Conservation (phyloP, 2,797 vertebrate genomes). For the Neostethus bicornis region DNA sequence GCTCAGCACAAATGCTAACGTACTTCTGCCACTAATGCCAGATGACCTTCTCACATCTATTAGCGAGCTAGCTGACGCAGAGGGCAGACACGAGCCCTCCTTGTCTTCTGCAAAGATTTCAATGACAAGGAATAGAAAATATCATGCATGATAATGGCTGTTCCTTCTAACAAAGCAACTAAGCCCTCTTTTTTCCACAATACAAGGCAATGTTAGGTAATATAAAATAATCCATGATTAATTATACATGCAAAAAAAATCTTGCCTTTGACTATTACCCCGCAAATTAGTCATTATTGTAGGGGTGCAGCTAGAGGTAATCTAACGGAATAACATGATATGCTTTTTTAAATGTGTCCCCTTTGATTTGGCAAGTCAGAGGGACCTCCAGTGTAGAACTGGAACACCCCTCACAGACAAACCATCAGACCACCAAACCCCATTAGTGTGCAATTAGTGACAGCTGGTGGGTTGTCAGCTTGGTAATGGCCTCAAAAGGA, state of each 20-base stretch:
- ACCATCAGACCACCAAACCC: constrained; percentile 82
- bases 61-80: constrained; percentile 85
- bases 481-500: constrained; percentile 85
- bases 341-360: constrained; percentile 81
- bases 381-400: constrained; percentile 81
- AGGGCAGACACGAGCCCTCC: constrained; percentile 82
- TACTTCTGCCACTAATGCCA: constrained; percentile 96
- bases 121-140: constrained; percentile 81
- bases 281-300: constrained; percentile 55
- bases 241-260: constrained; percentile 55
- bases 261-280: constrained; percentile 38
- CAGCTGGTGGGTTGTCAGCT: constrained; percentile 86
- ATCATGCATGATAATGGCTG: constrained; percentile 76
- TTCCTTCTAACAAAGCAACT: constrained; percentile 67
- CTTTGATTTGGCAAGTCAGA: constrained; percentile 81
- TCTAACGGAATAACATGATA: constrained; percentile 78
- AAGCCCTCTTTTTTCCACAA: constrained; percentile 47
- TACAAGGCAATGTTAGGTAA: constrained; percentile 67
- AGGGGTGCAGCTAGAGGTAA: constrained; percentile 69
- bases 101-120: constrained; percentile 81
- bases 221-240: constrained; percentile 65
- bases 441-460: constrained; percentile 89
- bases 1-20: constrained; percentile 98
- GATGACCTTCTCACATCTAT: constrained; percentile 96
- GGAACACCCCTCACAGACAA: constrained; percentile 81